Conservation (phyloP, 1,140 invertebrate genomes). For the Ooceraea biroi region DNA sequence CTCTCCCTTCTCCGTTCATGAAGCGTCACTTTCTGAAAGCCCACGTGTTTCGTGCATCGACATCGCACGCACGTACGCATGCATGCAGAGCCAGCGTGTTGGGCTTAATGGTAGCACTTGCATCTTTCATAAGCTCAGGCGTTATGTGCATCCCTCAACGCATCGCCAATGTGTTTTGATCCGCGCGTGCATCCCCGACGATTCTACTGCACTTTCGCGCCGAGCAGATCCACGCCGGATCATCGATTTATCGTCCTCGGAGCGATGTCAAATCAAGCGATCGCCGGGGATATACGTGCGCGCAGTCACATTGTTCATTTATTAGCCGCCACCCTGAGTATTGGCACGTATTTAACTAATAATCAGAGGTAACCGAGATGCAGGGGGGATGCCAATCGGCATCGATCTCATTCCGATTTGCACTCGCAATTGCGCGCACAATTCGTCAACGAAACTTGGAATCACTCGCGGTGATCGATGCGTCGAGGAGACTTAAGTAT, state of each 20-base stretch:
- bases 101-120: conserved; percentile 64
- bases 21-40: conserved; percentile 44
- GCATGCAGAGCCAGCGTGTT: background rate
- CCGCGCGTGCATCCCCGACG: background rate
- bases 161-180: conserved; percentile 6
- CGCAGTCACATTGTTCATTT: conserved; percentile 43
- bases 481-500: background rate
- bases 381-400: conserved; percentile 34
- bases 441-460: conserved; percentile 25
- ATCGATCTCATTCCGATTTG: conserved; percentile 14
- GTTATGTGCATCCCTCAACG: conserved; percentile 53
- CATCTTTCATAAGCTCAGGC: conserved; percentile 61
- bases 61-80: background rate
- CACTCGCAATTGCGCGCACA: background rate
- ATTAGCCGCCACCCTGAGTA: conserved; percentile 42
- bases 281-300: background rate
- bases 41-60: conserved; percentile 27
- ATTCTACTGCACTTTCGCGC: conserved; percentile 10
- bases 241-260: conserved; percentile 55
- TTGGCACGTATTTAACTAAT: conserved; percentile 53
- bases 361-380: conserved; percentile 45
- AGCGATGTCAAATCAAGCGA: conserved; percentile 45
- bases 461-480: conserved; percentile 6
- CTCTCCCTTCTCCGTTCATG: conserved; percentile 47
- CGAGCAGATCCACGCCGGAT: conserved; percentile 12